Percentiles rank a stretch among this genome's conserved stretches.
Conservation (phyloP, 2,113 vertebrate species). For the Archilochus colubris region DNA sequence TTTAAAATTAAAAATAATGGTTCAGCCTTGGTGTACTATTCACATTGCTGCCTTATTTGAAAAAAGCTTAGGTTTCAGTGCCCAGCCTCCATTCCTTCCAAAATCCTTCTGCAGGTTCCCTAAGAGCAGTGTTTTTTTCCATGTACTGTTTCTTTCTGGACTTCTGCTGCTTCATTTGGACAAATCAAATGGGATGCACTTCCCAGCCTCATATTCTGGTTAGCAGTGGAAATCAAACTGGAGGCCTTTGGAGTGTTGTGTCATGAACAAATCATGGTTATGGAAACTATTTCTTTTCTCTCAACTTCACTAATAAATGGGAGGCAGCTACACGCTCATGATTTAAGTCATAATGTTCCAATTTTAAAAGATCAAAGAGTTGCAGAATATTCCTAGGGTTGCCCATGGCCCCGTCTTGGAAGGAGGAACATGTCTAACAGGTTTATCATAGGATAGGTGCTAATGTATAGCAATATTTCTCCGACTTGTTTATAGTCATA, state of each 20-base stretch:
- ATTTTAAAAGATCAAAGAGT: neutral
- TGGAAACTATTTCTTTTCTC: neutral
- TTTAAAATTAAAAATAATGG: neutral
- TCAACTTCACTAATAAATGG: neutral
- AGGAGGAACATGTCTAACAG: accelerated
- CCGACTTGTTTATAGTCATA: neutral
- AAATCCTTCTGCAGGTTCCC: neutral
- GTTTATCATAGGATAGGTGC: neutral
- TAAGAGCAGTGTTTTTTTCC: neutral
- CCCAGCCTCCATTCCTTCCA: neutral
- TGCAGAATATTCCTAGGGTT: neutral
- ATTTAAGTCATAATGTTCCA: neutral
- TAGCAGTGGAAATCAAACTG: neutral
- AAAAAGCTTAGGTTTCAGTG: neutral
- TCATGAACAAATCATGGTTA: neutral
- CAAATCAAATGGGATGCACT: neutral
- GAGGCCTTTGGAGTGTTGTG: neutral
- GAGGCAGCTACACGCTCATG: neutral
- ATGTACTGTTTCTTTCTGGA: neutral
- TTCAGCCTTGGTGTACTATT: neutral
- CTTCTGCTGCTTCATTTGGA: neutral
- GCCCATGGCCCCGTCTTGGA: neutral
- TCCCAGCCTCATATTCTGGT: neutral
- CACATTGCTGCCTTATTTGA: neutral
- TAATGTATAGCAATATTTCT: neutral